A percentile compares a stretch with the other conserved stretches of the same genome.
phyloP scores from a whole-genome alignment of 2,888 invertebrate genomes.

The Pyrrhosoma nymphula region DNA sequence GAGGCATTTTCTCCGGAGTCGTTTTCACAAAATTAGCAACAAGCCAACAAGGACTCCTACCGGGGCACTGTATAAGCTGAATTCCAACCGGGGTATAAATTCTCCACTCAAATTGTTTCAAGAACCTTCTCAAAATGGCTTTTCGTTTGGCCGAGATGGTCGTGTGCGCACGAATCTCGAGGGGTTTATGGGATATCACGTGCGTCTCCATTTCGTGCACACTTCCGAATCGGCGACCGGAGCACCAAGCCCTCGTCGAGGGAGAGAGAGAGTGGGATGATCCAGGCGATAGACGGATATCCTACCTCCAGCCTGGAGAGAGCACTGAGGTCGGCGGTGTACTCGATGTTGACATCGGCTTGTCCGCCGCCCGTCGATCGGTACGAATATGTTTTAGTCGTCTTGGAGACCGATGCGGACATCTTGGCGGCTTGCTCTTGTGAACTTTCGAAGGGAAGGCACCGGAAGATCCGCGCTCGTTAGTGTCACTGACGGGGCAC shows the following conservation, averaged over 20 bases:
- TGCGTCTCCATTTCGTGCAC: not conserved
- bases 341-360: conserved; percentile 96
- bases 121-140: not conserved
- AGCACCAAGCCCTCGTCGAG: not conserved
- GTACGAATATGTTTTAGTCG: conserved; percentile 93
- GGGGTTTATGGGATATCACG: too few relatives aligned
- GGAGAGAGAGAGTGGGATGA: not conserved
- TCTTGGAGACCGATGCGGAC: conserved; percentile 82
- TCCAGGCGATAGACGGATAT: too few relatives aligned
- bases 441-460: not conserved
- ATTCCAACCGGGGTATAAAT: not conserved
- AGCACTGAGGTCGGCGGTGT: conserved; percentile 95
- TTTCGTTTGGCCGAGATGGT: too few relatives aligned
- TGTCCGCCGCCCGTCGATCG: conserved; percentile 90
- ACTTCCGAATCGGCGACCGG: not conserved
- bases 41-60: not conserved
- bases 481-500: conserved; percentile 30
- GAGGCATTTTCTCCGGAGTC: not conserved
- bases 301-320: conserved; percentile 96
- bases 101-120: not conserved
- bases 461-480: conserved; percentile 27
- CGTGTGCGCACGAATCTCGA: not conserved
- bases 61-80: not conserved
- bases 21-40: not conserved
- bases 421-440: conserved; percentile 71